These are phyloP conservation scores for Copsychus sechellarum DNA, from an alignment of 2,113 vertebrate genomes.

Conservation along the genomic window DNA sequence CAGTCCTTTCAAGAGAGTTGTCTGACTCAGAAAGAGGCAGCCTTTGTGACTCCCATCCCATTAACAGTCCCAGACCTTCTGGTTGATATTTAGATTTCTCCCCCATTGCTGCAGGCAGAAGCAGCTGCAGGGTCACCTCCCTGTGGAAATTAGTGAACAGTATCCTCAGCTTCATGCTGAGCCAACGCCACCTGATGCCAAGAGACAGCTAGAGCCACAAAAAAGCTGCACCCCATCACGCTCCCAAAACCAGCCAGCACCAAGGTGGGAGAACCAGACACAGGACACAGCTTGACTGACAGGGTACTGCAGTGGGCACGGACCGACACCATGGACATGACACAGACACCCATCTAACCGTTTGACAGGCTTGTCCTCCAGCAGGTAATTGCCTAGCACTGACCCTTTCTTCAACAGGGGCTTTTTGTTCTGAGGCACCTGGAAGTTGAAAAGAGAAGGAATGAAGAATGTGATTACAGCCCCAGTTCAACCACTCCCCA, in stretches of 20 bases:
- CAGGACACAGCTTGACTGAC: neutral
- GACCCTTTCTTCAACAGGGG: constrained; percentile 79
- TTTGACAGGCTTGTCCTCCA: constrained; percentile 70
- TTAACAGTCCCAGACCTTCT: neutral
- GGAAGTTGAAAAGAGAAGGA: constrained; percentile 52
- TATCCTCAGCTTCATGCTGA: neutral
- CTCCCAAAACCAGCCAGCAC: neutral
- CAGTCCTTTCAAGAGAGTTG: neutral
- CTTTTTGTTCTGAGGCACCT: constrained; percentile 74
- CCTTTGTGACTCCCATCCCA: neutral
- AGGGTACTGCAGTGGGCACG: neutral
- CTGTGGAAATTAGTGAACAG: neutral
- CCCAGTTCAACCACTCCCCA: neutral
- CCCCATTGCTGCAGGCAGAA: neutral
- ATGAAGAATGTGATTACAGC: neutral
- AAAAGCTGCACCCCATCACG: neutral
- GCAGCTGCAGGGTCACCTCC: neutral
- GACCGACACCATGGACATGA: constrained; percentile 9
- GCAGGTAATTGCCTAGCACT: constrained; percentile 78
- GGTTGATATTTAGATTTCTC: neutral
- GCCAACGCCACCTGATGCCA: neutral
- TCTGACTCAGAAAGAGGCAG: neutral
- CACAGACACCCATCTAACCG: constrained; percentile 74
- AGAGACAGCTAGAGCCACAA: neutral
- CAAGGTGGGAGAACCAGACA: neutral